phyloP scores from a whole-genome alignment of 2,888 invertebrate genomes.

The Pollenia amentaria region DNA sequence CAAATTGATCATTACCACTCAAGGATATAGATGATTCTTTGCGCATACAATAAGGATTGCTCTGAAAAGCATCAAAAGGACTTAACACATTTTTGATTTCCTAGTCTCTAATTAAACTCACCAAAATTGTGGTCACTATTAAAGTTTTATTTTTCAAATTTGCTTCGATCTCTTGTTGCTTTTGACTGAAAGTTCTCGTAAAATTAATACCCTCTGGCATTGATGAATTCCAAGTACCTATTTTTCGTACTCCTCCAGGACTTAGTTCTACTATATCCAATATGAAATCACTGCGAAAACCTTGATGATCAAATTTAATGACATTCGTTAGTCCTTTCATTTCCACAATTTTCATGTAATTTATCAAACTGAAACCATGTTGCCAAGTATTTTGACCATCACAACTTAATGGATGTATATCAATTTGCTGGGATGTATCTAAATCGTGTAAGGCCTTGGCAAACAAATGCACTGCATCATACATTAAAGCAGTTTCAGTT shows the following conservation, averaged over 20 bases:
- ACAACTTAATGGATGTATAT: slow-evolving; percentile 94
- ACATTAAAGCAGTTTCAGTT: slow-evolving; percentile 97
- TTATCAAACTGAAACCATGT: slow-evolving; percentile 96
- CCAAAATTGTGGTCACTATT: slow-evolving; percentile 95
- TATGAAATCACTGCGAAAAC: slow-evolving; percentile 95
- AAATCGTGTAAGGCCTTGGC: slow-evolving; percentile 96
- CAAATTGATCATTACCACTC: slow-evolving; percentile 95
- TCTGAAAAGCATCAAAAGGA: slow-evolving; percentile 86
- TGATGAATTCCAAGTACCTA: slow-evolving; percentile 95
- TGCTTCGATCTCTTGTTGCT: slow-evolving; percentile 94
- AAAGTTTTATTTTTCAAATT: slow-evolving; percentile 96
- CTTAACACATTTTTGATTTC: background rate
- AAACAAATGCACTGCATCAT: slow-evolving; percentile 97
- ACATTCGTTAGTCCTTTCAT: slow-evolving; percentile 96
- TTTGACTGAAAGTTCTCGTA: slow-evolving; percentile 93
- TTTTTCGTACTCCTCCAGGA: slow-evolving; percentile 92
- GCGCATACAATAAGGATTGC: slow-evolving; percentile 97
- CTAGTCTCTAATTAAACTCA: slow-evolving; percentile 85
- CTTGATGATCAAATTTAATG: slow-evolving; percentile 97
- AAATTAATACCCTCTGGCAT: slow-evolving; percentile 91
- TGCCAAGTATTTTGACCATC: slow-evolving; percentile 96
- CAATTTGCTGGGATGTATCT: slow-evolving; percentile 95
- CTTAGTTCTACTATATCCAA: slow-evolving; percentile 96
- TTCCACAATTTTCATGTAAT: slow-evolving; percentile 98
- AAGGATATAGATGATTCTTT: slow-evolving; percentile 93